Evolutionary conservation across 1,140 invertebrate species (phyloP).

Genomic region (Arctopsyche grandis): DNA sequence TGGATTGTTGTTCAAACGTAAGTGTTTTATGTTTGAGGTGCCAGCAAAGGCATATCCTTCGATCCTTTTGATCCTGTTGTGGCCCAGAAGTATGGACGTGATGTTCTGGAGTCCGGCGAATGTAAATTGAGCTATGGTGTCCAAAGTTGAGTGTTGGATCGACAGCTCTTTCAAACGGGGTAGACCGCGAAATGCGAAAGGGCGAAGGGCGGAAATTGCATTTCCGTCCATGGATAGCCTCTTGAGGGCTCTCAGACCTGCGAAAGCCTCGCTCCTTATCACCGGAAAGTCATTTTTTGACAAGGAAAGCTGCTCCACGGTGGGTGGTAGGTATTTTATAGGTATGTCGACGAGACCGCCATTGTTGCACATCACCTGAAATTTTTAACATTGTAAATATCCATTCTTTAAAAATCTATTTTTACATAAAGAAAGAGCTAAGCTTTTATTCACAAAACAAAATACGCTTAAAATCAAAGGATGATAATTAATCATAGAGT

Average conservation of each 20-base stretch:
- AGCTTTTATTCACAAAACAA: no score
- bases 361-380: conserved; percentile 85
- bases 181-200: conserved; percentile 84
- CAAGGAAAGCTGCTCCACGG: conserved; percentile 82
- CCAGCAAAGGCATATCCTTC: conserved; percentile 85
- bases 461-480: conserved; percentile 47
- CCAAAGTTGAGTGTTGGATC: conserved; percentile 82
- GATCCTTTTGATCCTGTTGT: conserved; percentile 82
- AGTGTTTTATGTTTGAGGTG: conserved; percentile 79
- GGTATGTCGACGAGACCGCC: conserved; percentile 82
- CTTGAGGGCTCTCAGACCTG: conserved; percentile 74
- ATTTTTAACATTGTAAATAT: neutral
- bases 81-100: conserved; percentile 75
- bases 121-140: conserved; percentile 79
- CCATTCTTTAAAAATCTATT: neutral
- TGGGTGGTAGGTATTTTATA: conserved; percentile 73
- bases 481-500: no score
- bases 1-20: conserved; percentile 81
- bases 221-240: conserved; percentile 83
- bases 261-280: conserved; percentile 82
- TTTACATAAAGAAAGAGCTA: neutral
- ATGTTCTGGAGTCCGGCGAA: conserved; percentile 86
- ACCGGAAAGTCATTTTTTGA: conserved; percentile 82
- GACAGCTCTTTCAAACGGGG: conserved; percentile 79
- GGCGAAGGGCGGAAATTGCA: conserved; percentile 79